These are phyloP conservation scores for Hirtodrosophila cameraria DNA, from an alignment of 2,888 invertebrate species.

Conservation along the genomic window DNA sequence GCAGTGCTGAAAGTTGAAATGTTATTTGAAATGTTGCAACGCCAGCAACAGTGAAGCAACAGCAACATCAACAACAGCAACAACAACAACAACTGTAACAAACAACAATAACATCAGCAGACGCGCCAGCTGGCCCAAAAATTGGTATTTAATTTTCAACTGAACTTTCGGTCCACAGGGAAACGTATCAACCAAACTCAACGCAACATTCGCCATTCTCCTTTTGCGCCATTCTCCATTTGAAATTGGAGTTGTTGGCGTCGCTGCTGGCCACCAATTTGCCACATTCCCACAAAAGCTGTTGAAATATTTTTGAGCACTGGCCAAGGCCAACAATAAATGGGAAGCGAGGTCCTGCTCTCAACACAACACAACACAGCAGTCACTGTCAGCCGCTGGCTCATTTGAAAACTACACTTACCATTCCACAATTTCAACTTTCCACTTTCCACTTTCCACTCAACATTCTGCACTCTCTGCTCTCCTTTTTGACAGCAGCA, in stretches of 20 bases:
- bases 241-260: not conserved
- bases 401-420: too few relatives aligned
- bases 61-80: constrained; percentile 19
- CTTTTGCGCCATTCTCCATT: not conserved
- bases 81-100: constrained; percentile 9
- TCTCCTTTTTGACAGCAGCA: too few relatives aligned
- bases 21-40: constrained; percentile 78
- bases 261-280: constrained; percentile 36
- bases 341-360: not conserved
- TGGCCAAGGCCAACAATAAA: constrained; percentile 29
- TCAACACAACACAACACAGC: too few relatives aligned
- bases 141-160: constrained; percentile 79
- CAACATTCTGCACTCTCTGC: too few relatives aligned
- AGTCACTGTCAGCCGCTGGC: too few relatives aligned
- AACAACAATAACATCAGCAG: constrained; percentile 30
- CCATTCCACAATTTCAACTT: too few relatives aligned
- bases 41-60: constrained; percentile 35
- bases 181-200: constrained; percentile 43
- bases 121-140: constrained; percentile 53
- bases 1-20: constrained; percentile 70
- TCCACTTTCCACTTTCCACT: constrained; percentile 4
- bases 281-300: constrained; percentile 28
- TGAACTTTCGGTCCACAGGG: constrained; percentile 66
- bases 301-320: constrained; percentile 11
- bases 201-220: constrained; percentile 26